Evolutionary conservation across 2,888 invertebrate genomes (phyloP).

Genomic region (Dolichopus griseipennis): DNA sequence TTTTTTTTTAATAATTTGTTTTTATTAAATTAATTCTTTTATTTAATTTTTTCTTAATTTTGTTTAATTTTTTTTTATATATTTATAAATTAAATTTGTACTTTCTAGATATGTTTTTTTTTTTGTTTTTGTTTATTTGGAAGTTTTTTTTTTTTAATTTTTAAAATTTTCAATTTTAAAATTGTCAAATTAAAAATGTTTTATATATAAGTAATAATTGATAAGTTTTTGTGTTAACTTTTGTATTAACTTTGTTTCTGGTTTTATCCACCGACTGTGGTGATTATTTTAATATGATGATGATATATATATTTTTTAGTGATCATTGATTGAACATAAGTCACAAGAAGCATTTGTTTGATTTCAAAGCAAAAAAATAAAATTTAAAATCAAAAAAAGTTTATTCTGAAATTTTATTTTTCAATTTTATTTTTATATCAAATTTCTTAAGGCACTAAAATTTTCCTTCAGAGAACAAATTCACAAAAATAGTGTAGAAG

Average conservation of each 20-base stretch:
- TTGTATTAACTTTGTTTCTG: neutral
- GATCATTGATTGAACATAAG: neutral
- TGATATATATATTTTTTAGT: neutral
- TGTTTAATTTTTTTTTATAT: neutral
- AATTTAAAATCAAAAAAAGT: no score
- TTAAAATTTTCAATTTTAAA: neutral
- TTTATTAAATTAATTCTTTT: neutral
- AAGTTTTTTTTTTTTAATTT: neutral
- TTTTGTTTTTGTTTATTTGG: neutral
- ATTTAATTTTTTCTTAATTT: neutral
- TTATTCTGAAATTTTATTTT: no score
- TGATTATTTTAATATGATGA: neutral
- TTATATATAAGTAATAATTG: no score
- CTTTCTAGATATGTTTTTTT: neutral
- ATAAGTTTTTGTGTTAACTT: no score
- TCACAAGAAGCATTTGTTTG: neutral
- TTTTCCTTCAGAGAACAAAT: no score
- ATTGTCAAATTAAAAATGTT: no score
- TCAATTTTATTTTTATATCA: no score
- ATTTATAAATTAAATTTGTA: neutral
- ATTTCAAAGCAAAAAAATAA: neutral
- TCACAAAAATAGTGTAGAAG: no score
- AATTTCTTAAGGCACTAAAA: no score
- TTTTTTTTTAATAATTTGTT: neutral
- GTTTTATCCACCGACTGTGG: neutral